A percentile compares a stretch with the other conserved stretches of the same genome.
phyloP scores from a whole-genome alignment of 2,113 vertebrate genomes.

The Otis tarda region DNA sequence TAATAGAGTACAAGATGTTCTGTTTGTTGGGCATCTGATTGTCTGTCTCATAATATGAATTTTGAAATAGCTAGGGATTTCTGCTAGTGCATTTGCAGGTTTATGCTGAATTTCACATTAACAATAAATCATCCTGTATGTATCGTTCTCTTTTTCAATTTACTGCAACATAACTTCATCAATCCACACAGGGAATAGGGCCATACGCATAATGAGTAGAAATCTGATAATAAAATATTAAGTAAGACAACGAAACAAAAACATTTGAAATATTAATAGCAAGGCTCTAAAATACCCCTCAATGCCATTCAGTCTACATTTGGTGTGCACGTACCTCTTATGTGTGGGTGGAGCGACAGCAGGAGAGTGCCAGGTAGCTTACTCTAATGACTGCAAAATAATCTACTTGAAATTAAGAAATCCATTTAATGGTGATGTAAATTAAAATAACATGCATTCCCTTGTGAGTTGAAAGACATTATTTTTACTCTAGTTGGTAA shows the following conservation, averaged over 20 bases:
- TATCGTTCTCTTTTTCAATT: conserved; percentile 72
- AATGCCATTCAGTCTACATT: conserved; percentile 25
- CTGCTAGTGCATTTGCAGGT: conserved; percentile 57
- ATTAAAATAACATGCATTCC: not conserved
- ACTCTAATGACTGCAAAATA: not conserved
- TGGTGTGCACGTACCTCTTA: not conserved
- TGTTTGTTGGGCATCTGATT: conserved; percentile 73
- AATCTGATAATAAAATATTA: conserved; percentile 73
- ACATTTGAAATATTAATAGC: conserved; percentile 70
- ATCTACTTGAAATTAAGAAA: conserved; percentile 14
- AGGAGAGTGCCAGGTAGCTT: not conserved
- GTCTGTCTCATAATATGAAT: conserved; percentile 73
- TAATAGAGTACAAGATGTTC: conserved; percentile 72
- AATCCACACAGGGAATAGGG: conserved; percentile 21
- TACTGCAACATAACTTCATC: conserved; percentile 58
- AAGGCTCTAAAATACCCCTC: conserved; percentile 37
- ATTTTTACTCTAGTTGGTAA: not conserved
- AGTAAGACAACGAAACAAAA: conserved; percentile 68
- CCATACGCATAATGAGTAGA: conserved; percentile 50
- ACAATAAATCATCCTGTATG: conserved; percentile 68
- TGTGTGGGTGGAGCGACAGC: not conserved
- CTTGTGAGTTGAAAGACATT: not conserved
- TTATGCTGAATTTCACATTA: conserved; percentile 71
- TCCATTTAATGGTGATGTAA: not conserved
- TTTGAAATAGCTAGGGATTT: conserved; percentile 74